phyloP scores from a whole-genome alignment of 2,888 invertebrate genomes.

The Vannuccia rotundouncinata region DNA sequence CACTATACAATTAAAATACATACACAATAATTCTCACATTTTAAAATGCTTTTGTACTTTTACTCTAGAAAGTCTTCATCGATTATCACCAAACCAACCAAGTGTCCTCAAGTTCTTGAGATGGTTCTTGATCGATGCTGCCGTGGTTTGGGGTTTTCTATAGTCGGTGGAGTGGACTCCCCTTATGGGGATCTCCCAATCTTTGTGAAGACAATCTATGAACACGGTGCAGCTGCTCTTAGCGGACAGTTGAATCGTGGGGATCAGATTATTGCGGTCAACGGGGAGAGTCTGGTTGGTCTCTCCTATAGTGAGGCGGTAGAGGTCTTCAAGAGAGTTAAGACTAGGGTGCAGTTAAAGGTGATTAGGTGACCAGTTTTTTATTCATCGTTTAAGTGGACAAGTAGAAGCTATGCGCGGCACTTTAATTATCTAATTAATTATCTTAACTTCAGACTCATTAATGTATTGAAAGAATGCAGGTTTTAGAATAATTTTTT shows the following conservation, averaged over 20 bases:
- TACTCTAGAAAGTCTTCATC: not conserved
- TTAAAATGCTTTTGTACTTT: too few relatives aligned
- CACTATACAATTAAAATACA: too few relatives aligned
- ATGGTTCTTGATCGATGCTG: not conserved
- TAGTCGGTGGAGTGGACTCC: conserved; percentile 60
- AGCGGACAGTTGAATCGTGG: conserved; percentile 84
- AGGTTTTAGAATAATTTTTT: too few relatives aligned
- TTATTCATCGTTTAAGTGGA: too few relatives aligned
- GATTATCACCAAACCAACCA: not conserved
- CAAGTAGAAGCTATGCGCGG: too few relatives aligned
- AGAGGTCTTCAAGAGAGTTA: conserved; percentile 67
- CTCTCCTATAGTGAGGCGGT: conserved; percentile 72
- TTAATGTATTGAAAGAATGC: too few relatives aligned
- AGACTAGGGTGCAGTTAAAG: not conserved
- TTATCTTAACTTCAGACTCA: too few relatives aligned
- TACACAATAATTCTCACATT: too few relatives aligned
- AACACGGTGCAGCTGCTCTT: conserved; percentile 72
- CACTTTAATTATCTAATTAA: too few relatives aligned
- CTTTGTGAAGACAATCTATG: conserved; percentile 58
- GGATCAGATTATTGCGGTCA: conserved; percentile 81
- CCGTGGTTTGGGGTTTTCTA: conserved; percentile 61
- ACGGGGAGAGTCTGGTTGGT: conserved; percentile 67
- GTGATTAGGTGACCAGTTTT: not conserved
- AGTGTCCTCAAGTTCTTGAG: not conserved
- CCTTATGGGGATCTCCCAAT: conserved; percentile 61